Evolutionary conservation across 2,797 vertebrate genomes (phyloP), one percentile per base, ranked within the genome.

Genomic region (Hirundo rustica): DNA sequence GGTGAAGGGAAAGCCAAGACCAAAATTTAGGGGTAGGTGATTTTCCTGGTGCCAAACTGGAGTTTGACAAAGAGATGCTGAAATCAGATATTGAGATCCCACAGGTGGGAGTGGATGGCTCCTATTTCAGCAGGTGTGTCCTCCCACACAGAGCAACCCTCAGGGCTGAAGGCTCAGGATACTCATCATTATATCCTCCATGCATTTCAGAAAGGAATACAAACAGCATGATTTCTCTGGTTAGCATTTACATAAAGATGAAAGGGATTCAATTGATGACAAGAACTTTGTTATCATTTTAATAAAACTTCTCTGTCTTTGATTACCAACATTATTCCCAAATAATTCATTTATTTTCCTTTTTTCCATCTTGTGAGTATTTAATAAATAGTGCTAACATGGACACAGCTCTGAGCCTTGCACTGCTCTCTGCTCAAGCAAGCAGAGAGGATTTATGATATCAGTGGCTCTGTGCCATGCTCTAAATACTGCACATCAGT

Each of bases 281-380:
- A 89, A 92, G 72, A 61, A 83, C 61, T 95, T 95, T 62, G 34
- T 80, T 93, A 83, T 85, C 44, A 25, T 85, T 88, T 93, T 91
- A 96, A 90, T 83, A 94, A 96, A 96, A 85, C 2, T 40, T 83
- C 70, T 91, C 70, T 47, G 53, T 61, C 82, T 96, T 94, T 96
- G 82, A 87, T 94, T 94, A 80, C 67, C 57, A 86, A 88, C 78
- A 32, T 73, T 86, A 51, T 61, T 91, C 26, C 53, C 90, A 57
- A 96, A 95, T 94, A 93, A 92, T 70, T 89, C 47, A 93, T 89
- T 73, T 65, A 32, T 80, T 91, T 92, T 68, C 22, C 26, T 34
- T 65, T 92, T 96, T 95, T 95, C 36, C 61, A 76, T 86, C 70
- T 85, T 85, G 51, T 48, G 48, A 81, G 64, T 88, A 48, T 94